Base-by-base conservation (phyloP, 1,140 invertebrate genomes). In the Drosophila ogumai region DNA sequence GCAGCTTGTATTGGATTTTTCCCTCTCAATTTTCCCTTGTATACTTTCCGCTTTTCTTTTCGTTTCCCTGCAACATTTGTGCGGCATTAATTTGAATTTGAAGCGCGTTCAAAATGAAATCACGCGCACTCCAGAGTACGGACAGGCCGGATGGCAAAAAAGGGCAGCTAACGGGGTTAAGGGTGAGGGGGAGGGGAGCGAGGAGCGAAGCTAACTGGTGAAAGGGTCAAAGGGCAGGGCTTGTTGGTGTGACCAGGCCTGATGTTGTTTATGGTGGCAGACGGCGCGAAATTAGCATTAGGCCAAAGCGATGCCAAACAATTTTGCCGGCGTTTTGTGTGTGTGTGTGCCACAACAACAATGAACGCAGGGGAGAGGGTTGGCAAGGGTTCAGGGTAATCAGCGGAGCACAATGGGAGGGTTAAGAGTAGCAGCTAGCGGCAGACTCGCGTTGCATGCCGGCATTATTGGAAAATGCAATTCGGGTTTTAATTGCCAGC, bases 281-380 rank as follows among this genome's bases (percentile, higher is more conserved):
- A 80, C 61, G 73, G 79, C 74, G 82, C 82, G 67, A 81, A 85
- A 85, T 85, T 85, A 85, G 82, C 82, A 85, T 85, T 86, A 86
- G 82, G 34, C 68, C 63, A 61, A 46, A 64, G 46, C 74, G 72
- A 58, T 50, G 74, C 47, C 74, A 79, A 82, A 87, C 79, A 81
- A 71, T 86, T 87, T 82, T 7, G 52, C 43, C 71, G 36, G 38
- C 47, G 36, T 71, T 60, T 56, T 61, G 44, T 40, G 32, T 54
- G 31, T 34, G 25, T 28, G 46, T 49, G 47, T 50, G 25, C 17
- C 32, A 28, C 25, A 52, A 43, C 65, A 52, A 38, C 43, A 55
- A 54, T 17, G 9, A 34, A 34, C 3, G 28, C 10, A 22, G 12
- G 5, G 54, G 19, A n/a, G n/a, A n/a, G 34, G 15, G 3, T 12